Base-by-base conservation (phyloP, 2,113 vertebrate genomes). In the Naja naja region DNA sequence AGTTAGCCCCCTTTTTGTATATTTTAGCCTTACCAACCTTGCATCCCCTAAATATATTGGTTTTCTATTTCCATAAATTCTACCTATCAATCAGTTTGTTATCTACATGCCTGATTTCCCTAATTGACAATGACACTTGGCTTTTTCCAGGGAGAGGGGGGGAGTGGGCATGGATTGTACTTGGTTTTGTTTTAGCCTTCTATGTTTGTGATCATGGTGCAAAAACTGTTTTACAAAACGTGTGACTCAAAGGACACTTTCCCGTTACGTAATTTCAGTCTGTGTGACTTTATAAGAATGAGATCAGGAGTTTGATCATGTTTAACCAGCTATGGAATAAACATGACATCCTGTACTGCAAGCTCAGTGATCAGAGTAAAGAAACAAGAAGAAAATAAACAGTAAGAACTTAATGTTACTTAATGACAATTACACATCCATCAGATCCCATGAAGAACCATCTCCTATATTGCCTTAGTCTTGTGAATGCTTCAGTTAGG, bases 321-420 rank as follows among this genome's bases (percentile, higher is more conserved):
- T 95, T 90, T 94, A 30, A 92, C 89, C 94, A 64, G 39, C 27
- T 88, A 18, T 81, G 45, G 25, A 94, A 89, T 27, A 22, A 88
- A 92, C 0, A 0, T 91, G 94, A 88, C 7, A 81, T 95, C 90
- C 94, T 94, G 69, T 12, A 58, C 11, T 81, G 3, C 14, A 69
- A 7, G 25, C 47, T 43, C 12, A 74, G 7, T 16, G 18, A 53
- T 27, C 27, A 89, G 56, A 88, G 20, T 91, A 95, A 94, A 92
- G 90, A 93, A 10, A 92, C 22, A 93, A n/a, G 49, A 85, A 81
- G 91, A 4, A 89, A 91, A 18, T 91, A 47, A 93, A 64, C 1
- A 39, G 1, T 60, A 87, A 47, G 39, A 89, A 91, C 92, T 18
- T 86, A 49, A 49, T 11, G 55, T 0, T 1, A 30, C 27, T 88